A percentile compares a stretch with the other conserved stretches of the same genome.
Conservation (phyloP, 92 coral and sea anemone species). For the Parazoanthus atlanticus region DNA sequence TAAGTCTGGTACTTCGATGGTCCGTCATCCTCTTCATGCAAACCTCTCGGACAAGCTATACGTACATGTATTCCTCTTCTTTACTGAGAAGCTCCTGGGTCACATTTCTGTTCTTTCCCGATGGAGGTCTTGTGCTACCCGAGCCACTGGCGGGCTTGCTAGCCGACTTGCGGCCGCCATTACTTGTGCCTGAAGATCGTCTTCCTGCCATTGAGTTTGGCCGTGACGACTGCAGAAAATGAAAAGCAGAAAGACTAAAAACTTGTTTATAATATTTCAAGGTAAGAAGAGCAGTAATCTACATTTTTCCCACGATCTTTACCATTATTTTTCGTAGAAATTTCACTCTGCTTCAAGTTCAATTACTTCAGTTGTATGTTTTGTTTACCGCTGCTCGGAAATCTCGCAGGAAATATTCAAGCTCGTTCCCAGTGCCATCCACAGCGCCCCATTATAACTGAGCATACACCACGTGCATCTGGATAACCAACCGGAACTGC, state of each 20-base stretch:
- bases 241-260: neutral
- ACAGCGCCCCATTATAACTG: neutral
- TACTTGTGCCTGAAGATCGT: constrained; percentile 35
- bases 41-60: neutral
- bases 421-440: too few relatives aligned
- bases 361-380: neutral
- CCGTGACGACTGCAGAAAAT: constrained; percentile 52
- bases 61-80: constrained; percentile 98
- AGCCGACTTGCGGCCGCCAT: constrained; percentile 57
- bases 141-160: constrained; percentile 49
- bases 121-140: constrained; percentile 65
- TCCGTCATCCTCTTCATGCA: neutral
- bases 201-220: constrained; percentile 51
- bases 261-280: neutral
- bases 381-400: neutral
- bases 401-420: neutral
- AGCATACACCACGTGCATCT: constrained; percentile 4
- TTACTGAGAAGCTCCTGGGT: constrained; percentile 83
- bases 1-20: neutral
- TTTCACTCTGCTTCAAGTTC: neutral
- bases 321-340: constrained; percentile 8
- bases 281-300: neutral
- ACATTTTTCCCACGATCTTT: neutral
- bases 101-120: constrained; percentile 82
- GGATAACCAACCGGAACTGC: neutral